Base-by-base conservation (phyloP, 1,140 invertebrate genomes). In the Cardiocondyla obscurior region DNA sequence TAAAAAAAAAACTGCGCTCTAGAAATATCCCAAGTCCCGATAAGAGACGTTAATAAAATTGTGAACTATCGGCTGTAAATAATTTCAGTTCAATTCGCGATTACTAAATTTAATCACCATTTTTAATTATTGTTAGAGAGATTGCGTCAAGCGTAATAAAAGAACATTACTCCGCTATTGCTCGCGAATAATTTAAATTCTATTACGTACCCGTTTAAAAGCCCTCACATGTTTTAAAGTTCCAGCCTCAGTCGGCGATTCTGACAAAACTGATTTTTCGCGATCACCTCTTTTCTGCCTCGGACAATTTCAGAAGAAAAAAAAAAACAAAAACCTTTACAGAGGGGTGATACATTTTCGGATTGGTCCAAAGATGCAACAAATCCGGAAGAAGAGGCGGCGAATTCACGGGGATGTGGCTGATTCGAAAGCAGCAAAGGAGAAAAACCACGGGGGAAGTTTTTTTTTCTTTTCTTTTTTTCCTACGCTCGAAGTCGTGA, bases 401-500 rank as follows among this genome's bases (percentile, higher is more conserved):
- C 65, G 84, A 84, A 86, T 82, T 83, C 60, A 73, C 81, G 83
- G 83, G 77, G 79, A 88, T 88, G 42, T 82, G 76, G 49, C 67
- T 67, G 44, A 6, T 60, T 28, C 28, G n/a, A 85, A 77, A 85
- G 19, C 72, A 60, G 62, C 33, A 89, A 90, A 89, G 89, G 90
- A 81, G 76, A 82, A 72, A 82, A 79, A 79, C 64, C 58, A 70
- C 87, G 84, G 89, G 88, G 89, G 85, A 73, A 88, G 64, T 84
- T 91, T 91, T 92, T n/a, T n/a, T n/a, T n/a, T n/a, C n/a, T n/a
- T n/a, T n/a, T n/a, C n/a, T n/a, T n/a, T n/a, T n/a, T n/a, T 91
- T 88, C n/a, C 19, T 49, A 30, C 55, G 14, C 36, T 87, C 33
- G 74, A 39, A 91, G 77, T 92, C 89, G 91, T 94, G 93, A 94